Evolutionary conservation across 2,888 invertebrate species (phyloP).

Genomic region (Nemapogon koenigi): DNA sequence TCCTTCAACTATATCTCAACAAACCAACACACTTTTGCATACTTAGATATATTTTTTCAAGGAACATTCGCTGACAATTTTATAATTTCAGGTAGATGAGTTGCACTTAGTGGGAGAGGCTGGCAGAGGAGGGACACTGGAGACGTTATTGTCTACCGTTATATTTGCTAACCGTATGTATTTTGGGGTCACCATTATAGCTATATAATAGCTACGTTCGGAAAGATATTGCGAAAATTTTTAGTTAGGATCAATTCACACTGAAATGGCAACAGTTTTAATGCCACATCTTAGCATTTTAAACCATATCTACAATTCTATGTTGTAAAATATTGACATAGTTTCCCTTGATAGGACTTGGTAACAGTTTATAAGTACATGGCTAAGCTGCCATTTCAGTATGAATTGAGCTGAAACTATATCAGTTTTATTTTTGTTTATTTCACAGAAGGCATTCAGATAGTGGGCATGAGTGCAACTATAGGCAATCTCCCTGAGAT

Average conservation of each 20-base stretch:
- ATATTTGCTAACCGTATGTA: slow-evolving; percentile 71
- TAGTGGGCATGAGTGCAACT: slow-evolving; percentile 97
- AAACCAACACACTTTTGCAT: slow-evolving; percentile 1
- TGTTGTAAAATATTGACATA: too few relatives aligned
- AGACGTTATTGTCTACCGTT: slow-evolving; percentile 83
- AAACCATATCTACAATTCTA: too few relatives aligned
- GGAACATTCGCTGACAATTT: slow-evolving; percentile 4
- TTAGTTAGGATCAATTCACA: not conserved
- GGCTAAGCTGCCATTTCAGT: too few relatives aligned
- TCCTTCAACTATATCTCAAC: not conserved
- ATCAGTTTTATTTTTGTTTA: not conserved
- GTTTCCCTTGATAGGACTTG: too few relatives aligned
- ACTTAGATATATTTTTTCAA: not conserved
- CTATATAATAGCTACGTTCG: not conserved
- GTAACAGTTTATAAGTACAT: too few relatives aligned
- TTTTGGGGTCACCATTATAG: not conserved
- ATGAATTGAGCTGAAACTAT: too few relatives aligned
- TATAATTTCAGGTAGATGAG: slow-evolving; percentile 76
- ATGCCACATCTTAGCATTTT: too few relatives aligned
- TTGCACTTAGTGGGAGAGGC: slow-evolving; percentile 91
- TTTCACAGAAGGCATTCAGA: slow-evolving; percentile 67
- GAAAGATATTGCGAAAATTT: not conserved
- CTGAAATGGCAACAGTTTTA: not conserved
- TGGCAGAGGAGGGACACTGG: slow-evolving; percentile 84
- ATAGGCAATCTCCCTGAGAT: slow-evolving; percentile 89